Base-by-base conservation (phyloP, 2,888 invertebrate genomes). In the Watsonalla binaria region DNA sequence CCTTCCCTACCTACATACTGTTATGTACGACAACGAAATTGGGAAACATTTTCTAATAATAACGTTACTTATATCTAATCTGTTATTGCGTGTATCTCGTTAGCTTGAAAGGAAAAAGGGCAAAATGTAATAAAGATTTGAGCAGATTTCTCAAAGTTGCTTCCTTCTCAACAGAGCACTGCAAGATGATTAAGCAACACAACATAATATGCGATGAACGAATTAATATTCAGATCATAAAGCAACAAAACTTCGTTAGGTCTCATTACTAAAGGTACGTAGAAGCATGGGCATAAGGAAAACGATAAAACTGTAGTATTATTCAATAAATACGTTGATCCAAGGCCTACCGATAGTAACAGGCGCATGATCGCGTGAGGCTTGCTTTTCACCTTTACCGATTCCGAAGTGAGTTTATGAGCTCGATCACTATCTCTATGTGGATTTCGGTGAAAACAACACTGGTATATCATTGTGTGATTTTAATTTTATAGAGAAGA, bases 361-460 rank as follows among this genome's bases (percentile, higher is more conserved):
- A 34, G 46, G 58, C 47, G 56, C 60, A 58, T 59, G 69, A 71
- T 77, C 70, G 80, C 78, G 80, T 79, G 78, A 71, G 68, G 64
- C 63, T 63, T 61, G 62, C 65, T 68, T 70, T 74, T 73, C 71
- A 66, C 70, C 62, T 70, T 75, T 69, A 73, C 80, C 80, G 80
- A 82, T 80, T 76, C 61, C 63, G 56, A 68, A 76, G 67, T 68
- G 65, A 74, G 70, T 76, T 77, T 74, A 78, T 70, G 71, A 72
- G 66, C 62, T 64, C 70, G 74, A 76, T 75, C 70, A 76, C 72
- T 74, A 78, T 78, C 72, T 71, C 65, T 69, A 71, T 74, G 62
- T 68, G 70, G 65, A 66, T 73, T 72, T 73, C 62, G 66, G 68
- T 74, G 68, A 66, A 63, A 58, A 58, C 59, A 61, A 64, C 53